These are phyloP conservation scores for Hybognathus amarus DNA, from an alignment of 2,797 vertebrate genomes.

Conservation along the genomic window DNA sequence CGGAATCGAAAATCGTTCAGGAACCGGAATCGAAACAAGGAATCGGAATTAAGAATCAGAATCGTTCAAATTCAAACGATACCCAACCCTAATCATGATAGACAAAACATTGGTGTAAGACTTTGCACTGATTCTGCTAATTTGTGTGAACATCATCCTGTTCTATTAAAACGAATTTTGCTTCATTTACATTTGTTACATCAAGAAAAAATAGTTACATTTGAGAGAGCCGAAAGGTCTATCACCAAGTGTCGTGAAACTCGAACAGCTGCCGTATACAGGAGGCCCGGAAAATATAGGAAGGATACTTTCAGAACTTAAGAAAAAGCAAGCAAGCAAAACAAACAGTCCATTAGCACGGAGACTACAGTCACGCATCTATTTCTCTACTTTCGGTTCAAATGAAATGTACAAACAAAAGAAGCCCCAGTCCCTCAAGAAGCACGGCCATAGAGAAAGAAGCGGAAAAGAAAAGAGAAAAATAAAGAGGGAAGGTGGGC, in stretches of 20 bases:
- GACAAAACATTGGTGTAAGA: background rate
- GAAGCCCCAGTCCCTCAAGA: conserved; percentile 69
- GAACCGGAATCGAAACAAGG: too few species aligned
- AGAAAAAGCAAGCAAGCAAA: conserved; percentile 30
- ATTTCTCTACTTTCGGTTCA: conserved; percentile 76
- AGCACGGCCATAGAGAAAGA: conserved; percentile 48
- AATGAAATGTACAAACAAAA: conserved; percentile 76
- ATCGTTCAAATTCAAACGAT: too few species aligned
- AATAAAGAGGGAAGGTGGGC: conserved; percentile 56
- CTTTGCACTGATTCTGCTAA: background rate
- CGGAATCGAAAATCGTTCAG: too few species aligned
- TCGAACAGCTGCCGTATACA: conserved; percentile 19
- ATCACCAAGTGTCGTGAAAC: conserved; percentile 22
- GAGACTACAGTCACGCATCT: conserved; percentile 72
- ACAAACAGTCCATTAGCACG: conserved; percentile 78
- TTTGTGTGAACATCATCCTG: conserved; percentile 1
- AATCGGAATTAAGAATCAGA: too few species aligned
- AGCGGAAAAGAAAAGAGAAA: conserved; percentile 64
- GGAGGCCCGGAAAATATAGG: conserved; percentile 12
- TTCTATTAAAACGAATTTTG: background rate
- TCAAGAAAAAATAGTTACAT: conserved; percentile 5
- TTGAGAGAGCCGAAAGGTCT: background rate
- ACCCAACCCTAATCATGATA: too few species aligned
- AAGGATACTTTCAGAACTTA: conserved; percentile 15
- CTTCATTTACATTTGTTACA: background rate